Percentiles rank a stretch among this genome's conserved stretches.
Conservation (phyloP, 2,797 vertebrate species). For the Echeneis naucrates region DNA sequence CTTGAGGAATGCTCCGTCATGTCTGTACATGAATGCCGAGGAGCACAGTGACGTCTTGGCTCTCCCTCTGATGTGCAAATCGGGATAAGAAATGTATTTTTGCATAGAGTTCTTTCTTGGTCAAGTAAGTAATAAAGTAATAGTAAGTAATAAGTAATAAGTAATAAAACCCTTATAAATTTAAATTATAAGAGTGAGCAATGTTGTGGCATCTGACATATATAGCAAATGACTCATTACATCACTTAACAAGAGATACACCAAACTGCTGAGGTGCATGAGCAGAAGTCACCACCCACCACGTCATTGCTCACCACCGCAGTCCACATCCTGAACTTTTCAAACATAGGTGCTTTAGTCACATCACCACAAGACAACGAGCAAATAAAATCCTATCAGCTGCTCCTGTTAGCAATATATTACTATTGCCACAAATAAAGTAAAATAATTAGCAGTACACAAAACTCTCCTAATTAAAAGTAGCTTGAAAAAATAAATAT, state of each 20-base stretch:
- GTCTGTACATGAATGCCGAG: constrained; percentile 69
- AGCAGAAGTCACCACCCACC: background rate
- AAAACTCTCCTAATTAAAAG: background rate
- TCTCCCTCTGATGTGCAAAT: constrained; percentile 20
- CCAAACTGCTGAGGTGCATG: background rate
- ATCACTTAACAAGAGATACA: background rate
- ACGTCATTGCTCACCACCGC: background rate
- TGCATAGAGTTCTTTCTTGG: background rate
- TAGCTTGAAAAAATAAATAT: too few species aligned
- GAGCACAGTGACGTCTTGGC: constrained; percentile 42
- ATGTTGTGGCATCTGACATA: background rate
- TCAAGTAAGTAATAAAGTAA: background rate
- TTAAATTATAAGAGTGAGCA: background rate
- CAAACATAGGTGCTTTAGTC: constrained; percentile 13
- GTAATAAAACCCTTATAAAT: background rate
- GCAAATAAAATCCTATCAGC: constrained; percentile 1
- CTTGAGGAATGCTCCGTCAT: constrained; percentile 73
- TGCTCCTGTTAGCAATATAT: background rate
- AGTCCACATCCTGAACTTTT: constrained; percentile 21
- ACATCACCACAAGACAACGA: constrained; percentile 4
- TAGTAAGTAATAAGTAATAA: background rate
- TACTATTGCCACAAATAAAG: background rate
- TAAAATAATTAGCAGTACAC: constrained; percentile 1
- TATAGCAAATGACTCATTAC: background rate
- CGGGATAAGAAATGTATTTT: constrained; percentile 16